These are phyloP conservation scores for Rousettus madagascariensis DNA, from an alignment of 2,797 vertebrate species.

Conservation along the genomic window DNA sequence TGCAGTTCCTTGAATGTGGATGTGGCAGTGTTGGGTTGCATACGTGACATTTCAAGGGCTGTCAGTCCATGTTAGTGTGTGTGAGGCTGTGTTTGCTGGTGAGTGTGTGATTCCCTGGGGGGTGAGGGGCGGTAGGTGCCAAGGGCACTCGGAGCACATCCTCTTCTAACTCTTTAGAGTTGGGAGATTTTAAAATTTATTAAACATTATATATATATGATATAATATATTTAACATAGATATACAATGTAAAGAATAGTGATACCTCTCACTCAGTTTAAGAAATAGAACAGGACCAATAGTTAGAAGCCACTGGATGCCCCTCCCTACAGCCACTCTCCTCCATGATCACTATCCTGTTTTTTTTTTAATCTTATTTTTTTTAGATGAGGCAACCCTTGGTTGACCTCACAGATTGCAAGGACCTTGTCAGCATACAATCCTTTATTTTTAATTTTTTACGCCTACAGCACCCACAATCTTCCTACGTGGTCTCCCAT, in stretches of 20 bases:
- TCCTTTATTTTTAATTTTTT: too few relatives aligned
- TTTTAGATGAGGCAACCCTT: too few relatives aligned
- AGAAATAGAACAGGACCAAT: slow-evolving; percentile 12
- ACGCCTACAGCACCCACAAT: too few relatives aligned
- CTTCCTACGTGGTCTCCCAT: too few relatives aligned
- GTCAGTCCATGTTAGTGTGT: not conserved
- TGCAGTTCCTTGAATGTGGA: not conserved
- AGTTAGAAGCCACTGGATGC: not conserved
- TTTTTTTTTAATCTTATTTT: too few relatives aligned
- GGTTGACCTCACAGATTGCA: too few relatives aligned
- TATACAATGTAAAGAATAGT: not conserved
- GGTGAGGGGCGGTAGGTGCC: not conserved
- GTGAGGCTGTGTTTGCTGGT: not conserved
- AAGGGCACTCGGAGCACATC: not conserved
- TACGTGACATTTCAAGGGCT: slow-evolving; percentile 2
- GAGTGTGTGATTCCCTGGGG: not conserved
- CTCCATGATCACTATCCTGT: not conserved
- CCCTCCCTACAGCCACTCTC: not conserved
- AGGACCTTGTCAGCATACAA: too few relatives aligned
- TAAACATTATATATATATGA: not conserved
- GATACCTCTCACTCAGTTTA: not conserved
- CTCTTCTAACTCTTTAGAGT: not conserved
- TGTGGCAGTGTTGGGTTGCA: not conserved
- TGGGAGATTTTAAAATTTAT: not conserved
- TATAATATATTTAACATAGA: slow-evolving; percentile 16